Evolutionary conservation across 2,797 vertebrate genomes (phyloP).

Genomic region (Helostoma temminkii): DNA sequence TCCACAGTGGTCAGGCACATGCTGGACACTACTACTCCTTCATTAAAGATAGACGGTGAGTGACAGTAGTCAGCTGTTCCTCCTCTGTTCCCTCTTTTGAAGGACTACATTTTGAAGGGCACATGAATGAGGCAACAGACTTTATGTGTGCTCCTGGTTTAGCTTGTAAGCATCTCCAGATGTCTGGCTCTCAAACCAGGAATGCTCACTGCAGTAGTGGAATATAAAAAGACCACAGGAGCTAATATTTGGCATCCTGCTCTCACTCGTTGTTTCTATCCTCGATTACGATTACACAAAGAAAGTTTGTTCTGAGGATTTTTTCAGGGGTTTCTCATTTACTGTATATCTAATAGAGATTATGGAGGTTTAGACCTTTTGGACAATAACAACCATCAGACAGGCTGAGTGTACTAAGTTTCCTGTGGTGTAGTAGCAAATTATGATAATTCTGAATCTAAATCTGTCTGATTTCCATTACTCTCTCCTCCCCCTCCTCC

Average conservation of each 20-base stretch:
- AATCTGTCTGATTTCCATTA: neutral
- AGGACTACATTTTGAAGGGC: no score
- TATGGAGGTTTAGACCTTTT: neutral
- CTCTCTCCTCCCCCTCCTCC: neutral
- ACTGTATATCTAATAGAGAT: neutral
- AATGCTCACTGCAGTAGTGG: constrained; percentile 53
- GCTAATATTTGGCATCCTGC: constrained; percentile 38
- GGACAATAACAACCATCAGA: neutral
- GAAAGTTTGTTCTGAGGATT: constrained; percentile 25
- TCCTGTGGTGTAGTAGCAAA: neutral
- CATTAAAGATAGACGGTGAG: constrained; percentile 97
- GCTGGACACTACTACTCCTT: constrained; percentile 99
- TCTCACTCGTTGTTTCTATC: constrained; percentile 29
- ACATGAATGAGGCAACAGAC: no score
- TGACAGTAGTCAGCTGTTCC: neutral
- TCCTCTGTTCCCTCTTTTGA: neutral
- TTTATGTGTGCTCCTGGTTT: constrained; percentile 45
- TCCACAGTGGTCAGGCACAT: constrained; percentile 98
- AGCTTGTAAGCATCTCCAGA: constrained; percentile 75
- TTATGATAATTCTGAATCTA: neutral
- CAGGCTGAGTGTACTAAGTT: neutral
- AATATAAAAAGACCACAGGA: constrained; percentile 56
- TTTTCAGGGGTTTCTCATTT: neutral
- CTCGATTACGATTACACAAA: constrained; percentile 19
- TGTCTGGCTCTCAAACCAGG: constrained; percentile 66